Conservation (phyloP, 2,113 vertebrate species). For the Strigops habroptila region DNA sequence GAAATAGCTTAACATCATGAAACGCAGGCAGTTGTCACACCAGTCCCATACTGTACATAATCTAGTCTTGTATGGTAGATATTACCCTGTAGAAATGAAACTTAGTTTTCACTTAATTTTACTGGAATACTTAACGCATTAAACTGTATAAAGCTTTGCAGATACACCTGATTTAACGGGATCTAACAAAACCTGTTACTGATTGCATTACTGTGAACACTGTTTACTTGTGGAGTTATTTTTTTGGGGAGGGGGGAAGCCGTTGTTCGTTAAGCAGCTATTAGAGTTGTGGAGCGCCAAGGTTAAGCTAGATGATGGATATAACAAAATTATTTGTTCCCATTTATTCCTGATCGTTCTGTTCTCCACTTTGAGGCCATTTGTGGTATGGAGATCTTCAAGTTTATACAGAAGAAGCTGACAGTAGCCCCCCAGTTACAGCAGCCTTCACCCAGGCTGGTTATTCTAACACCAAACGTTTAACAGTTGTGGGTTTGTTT, state of each 20-base stretch:
- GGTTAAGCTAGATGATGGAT: not conserved
- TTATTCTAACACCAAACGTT: constrained; percentile 18
- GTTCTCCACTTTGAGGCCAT: not conserved
- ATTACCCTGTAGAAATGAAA: constrained; percentile 1
- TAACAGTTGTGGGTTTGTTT: constrained; percentile 10
- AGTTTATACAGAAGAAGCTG: not conserved
- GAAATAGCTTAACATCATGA: not conserved
- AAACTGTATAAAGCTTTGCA: constrained; percentile 48
- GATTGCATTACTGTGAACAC: constrained; percentile 41
- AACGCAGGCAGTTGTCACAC: constrained; percentile 8
- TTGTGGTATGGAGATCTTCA: not conserved
- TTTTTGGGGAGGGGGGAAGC: not conserved
- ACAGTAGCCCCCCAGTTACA: not conserved
- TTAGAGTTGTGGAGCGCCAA: not conserved
- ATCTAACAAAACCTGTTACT: constrained; percentile 15
- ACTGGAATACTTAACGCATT: constrained; percentile 32
- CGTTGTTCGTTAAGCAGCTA: not conserved
- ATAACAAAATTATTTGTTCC: not conserved
- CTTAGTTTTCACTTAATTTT: constrained; percentile 57
- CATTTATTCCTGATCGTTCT: not conserved
- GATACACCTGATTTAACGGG: not conserved
- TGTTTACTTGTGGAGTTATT: constrained; percentile 48
- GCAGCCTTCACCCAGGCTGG: not conserved
- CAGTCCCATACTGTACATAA: constrained; percentile 45
- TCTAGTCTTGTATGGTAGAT: constrained; percentile 11